A percentile compares a stretch with the other conserved stretches of the same genome.
Conservation (phyloP, 2,797 vertebrate genomes). For the Choloepus didactylus region DNA sequence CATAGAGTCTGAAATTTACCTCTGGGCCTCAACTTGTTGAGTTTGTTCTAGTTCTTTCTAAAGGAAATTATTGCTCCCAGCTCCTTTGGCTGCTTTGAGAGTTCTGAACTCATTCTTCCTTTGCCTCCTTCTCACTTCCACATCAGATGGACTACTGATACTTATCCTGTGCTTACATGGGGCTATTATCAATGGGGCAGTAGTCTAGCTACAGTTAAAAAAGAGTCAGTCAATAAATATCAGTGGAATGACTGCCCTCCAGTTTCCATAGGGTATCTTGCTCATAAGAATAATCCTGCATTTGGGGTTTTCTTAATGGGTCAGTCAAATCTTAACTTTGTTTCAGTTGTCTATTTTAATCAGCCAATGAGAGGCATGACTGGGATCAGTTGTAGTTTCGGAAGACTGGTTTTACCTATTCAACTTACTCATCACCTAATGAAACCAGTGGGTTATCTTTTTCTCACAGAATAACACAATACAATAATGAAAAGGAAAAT, state of each 20-base stretch:
- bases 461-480: not conserved
- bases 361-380: not conserved
- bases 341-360: not conserved
- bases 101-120: not conserved
- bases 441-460: not conserved
- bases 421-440: not conserved
- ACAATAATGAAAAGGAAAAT: conserved; percentile 9
- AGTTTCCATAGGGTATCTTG: conserved; percentile 14
- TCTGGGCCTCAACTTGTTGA: not conserved
- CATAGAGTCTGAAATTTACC: not conserved
- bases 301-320: not conserved
- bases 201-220: not conserved
- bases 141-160: not conserved
- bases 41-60: conserved; percentile 38
- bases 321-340: conserved; percentile 10
- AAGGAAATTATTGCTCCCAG: not conserved
- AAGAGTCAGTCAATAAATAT: not conserved
- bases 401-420: conserved; percentile 5
- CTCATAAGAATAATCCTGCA: not conserved
- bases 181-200: not conserved
- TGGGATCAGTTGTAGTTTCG: not conserved
- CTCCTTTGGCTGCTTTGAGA: conserved; percentile 3
- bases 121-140: not conserved
- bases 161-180: not conserved
- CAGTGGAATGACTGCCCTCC: not conserved